Base-by-base conservation (phyloP, 2,888 invertebrate genomes). In the Tholera decimalis region DNA sequence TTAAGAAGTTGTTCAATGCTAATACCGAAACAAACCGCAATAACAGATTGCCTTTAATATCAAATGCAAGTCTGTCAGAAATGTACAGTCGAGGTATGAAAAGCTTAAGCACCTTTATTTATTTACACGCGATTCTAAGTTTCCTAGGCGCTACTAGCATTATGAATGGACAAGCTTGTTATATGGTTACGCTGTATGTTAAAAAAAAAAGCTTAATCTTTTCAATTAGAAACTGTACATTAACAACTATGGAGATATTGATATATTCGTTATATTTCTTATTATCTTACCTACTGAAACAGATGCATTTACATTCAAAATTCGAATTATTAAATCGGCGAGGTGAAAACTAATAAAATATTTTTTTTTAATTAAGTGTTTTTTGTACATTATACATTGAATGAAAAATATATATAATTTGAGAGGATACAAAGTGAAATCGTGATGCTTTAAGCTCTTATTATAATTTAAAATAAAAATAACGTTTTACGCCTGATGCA, bases 381-480 rank as follows among this genome's bases (percentile, higher is more conserved):
- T 13, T 37, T 22, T 26, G 5, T 28, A 44, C 3, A 39, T 22
- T 26, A 5, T 28, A 44, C 3, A 39, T n/a, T 26, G 1, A 58
- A 44, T 3, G 3, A 53, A 50, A 9, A 53, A 24, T 61, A 39
- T 20, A 28, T 43, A n/a, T n/a, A n/a, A n/a, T n/a, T 20, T 22
- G 7, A 3, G 44, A 55, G 30, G 13, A 55, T 68, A 78, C 63
- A 61, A 73, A 78, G 79, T 74, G 60, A 78, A 70, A 68, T 63
- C 47, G 33, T 22, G 43, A 54, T 55, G 66, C 63, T 80, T 37
- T 71, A 73, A 76, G 62, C 75, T 56, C 54, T 79, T 76, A 76
- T 3, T 57, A 60, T 63, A 65, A 53, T 72, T 56, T 55, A 68
- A 77, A 55, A 77, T 65, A 54, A 2, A 63, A 51, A 22, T 43